Conservation (phyloP, 2,797 vertebrate genomes). For the Platalea minor region DNA sequence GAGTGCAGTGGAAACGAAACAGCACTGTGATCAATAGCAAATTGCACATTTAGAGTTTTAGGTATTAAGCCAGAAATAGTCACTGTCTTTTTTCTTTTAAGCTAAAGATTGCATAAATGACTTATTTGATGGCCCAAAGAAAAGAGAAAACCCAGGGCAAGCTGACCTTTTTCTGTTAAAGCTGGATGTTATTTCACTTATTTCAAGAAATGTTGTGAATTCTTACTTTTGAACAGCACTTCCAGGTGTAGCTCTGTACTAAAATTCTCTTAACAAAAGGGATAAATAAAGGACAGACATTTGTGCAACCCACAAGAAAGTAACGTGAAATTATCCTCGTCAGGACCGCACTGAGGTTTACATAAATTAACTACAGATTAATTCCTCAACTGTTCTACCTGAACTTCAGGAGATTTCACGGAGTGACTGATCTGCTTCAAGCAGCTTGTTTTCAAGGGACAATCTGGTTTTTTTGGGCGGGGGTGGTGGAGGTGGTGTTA, state of each 20-base stretch:
- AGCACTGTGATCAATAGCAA: background rate
- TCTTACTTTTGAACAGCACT: background rate
- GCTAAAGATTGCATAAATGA: background rate
- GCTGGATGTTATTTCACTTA: background rate
- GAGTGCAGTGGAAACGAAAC: background rate
- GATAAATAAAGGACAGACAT: background rate
- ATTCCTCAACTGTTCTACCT: background rate
- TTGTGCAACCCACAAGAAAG: background rate
- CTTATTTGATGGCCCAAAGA: background rate
- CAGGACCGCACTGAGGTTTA: background rate
- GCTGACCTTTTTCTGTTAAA: background rate
- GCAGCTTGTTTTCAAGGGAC: background rate
- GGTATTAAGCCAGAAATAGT: background rate
- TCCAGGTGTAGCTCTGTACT: background rate
- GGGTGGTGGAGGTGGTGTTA: background rate
- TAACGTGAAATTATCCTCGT: background rate
- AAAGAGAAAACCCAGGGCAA: background rate
- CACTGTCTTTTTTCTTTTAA: background rate
- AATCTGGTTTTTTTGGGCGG: background rate
- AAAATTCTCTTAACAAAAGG: background rate
- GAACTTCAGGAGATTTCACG: background rate
- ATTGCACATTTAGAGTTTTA: background rate
- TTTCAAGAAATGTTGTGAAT: background rate
- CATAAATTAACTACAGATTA: background rate
- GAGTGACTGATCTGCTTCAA: background rate